Base-by-base conservation (phyloP, 2,113 vertebrate genomes). In the Macaca fascicularis region DNA sequence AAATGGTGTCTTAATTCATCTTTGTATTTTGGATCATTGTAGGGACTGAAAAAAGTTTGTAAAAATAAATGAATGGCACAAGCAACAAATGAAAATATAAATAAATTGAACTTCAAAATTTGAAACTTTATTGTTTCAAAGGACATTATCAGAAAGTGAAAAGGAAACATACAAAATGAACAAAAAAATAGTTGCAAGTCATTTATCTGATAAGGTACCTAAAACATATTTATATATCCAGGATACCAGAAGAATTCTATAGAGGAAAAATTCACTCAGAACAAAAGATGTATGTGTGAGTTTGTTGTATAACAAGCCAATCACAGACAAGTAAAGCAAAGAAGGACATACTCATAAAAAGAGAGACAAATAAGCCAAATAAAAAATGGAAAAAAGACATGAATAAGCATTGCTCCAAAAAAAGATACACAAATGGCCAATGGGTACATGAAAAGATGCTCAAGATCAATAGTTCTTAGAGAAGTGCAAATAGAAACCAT, bases 321-420 rank as follows among this genome's bases (percentile, higher is more conserved):
- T 95, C 78, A 95, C 95, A 97, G 72, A 10, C 75, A 95, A 86
- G 94, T 83, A 50, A 86, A 97, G 89, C 69, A 67, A 93, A 92
- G 64, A 61, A 88, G 57, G 35, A 27, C 80, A 50, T 48, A 61
- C 93, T 72, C 72, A 92, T 57, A 55, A 72, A 72, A 74, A 81
- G 82, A 72, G 52, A 35, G 20, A 78, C 27, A 90, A 92, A 67
- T 48, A 70, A 70, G 16, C 8, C 22, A 95, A 70, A 89, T 86
- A 80, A 87, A 84, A 92, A 92, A 12, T 87, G 3, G 19, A 12
- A 22, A 48, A 90, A 55, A n/a, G 38, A 85, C 48, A 23, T 64
- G 59, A 84, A 84, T 35, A 57, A 27, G 27, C 11, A 76, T 43
- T 93, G 94, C 74, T 55, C 40, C 30, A 52, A 75, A 89, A 61